Conservation (phyloP, 2,797 vertebrate genomes). For the Oreonectes daqikongensis region DNA sequence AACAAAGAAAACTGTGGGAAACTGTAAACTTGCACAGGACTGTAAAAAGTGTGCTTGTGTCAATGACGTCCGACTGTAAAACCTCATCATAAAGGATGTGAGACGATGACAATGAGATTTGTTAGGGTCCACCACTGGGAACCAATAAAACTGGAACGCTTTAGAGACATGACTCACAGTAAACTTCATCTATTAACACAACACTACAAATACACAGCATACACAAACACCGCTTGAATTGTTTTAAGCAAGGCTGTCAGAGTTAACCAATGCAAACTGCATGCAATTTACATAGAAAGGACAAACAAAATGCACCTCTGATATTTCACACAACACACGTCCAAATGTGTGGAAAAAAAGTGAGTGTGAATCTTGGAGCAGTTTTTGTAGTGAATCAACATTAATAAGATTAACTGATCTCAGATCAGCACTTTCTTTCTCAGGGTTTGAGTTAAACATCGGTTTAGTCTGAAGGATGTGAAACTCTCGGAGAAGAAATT, state of each 20-base stretch:
- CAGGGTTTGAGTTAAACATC: not conserved
- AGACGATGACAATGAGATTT: constrained; percentile 42
- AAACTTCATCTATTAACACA: not conserved
- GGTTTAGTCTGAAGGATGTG: constrained; percentile 16
- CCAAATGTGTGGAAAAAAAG: not conserved
- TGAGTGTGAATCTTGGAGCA: not conserved
- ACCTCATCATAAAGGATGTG: constrained; percentile 28
- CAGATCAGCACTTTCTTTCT: not conserved
- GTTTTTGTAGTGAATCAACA: not conserved
- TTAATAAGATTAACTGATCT: constrained; percentile 2
- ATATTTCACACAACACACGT: not conserved
- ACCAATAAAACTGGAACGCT: constrained; percentile 42
- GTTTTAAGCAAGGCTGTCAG: not conserved
- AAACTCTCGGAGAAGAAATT: constrained; percentile 31
- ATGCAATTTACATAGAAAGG: not conserved
- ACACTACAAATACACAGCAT: not conserved
- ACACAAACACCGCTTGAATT: not conserved
- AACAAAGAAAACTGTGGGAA: constrained; percentile 13
- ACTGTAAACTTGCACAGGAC: constrained; percentile 13
- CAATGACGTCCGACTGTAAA: constrained; percentile 28
- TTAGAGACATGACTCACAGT: too few species aligned
- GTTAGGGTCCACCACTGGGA: constrained; percentile 20
- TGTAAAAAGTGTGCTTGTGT: not conserved
- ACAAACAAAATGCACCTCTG: not conserved
- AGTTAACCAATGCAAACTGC: not conserved